These are phyloP conservation scores for Mus musculus DNA, from an alignment of 2,113 vertebrate species.

Conservation along the genomic window GRCm39 chr9:50796001-50796500, in stretches of 20 bases:
- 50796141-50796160: constrained; percentile 43
- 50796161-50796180: constrained; percentile 13
- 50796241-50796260: constrained; percentile 75
- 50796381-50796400: not conserved
- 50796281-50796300: constrained; percentile 50
- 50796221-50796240: constrained; percentile 69
- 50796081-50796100: not conserved
- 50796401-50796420: not conserved
- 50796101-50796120: not conserved
- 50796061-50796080: not conserved
- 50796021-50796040: not conserved
- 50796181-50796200: constrained; percentile 57
- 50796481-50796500: not conserved
- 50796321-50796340: not conserved
- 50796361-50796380: not conserved
- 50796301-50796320: not conserved
- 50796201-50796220: constrained; percentile 60
- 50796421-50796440: not conserved
- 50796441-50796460: not conserved
- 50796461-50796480: not conserved
- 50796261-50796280: constrained; percentile 59
- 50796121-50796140: not conserved
- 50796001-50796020: not conserved
- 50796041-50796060: not conserved
- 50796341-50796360: not conserved